phyloP scores from a whole-genome alignment of 2,797 vertebrate species.

The Microctenopoma steveboyesi region DNA sequence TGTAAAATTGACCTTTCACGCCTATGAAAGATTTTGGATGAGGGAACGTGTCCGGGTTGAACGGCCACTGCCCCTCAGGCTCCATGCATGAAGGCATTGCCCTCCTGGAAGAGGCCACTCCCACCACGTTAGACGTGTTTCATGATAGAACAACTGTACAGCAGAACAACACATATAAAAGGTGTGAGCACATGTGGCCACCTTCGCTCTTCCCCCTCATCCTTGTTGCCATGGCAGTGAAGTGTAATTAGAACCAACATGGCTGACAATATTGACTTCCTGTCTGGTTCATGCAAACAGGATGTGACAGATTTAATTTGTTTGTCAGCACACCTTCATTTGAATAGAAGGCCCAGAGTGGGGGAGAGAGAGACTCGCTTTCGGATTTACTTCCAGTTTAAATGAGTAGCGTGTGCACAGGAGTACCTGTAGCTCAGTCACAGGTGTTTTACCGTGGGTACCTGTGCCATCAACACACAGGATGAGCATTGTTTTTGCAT shows the following conservation, averaged over 20 bases:
- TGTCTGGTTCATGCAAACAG: constrained; percentile 84
- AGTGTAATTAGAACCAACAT: constrained; percentile 87
- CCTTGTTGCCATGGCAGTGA: constrained; percentile 70
- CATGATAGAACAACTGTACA: background rate
- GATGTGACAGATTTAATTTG: constrained; percentile 88
- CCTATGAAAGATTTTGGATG: too few relatives aligned
- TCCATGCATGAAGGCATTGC: too few relatives aligned
- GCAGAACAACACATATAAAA: background rate
- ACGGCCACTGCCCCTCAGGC: too few relatives aligned
- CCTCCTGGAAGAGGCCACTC: too few relatives aligned
- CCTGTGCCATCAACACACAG: background rate
- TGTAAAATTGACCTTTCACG: too few relatives aligned
- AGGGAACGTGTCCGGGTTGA: too few relatives aligned
- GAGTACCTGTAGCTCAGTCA: constrained; percentile 2
- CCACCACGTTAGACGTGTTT: too few relatives aligned
- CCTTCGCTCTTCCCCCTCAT: constrained; percentile 45
- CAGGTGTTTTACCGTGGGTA: background rate
- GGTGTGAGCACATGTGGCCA: constrained; percentile 10
- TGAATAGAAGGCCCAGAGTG: constrained; percentile 82
- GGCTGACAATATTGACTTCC: constrained; percentile 84
- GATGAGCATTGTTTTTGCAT: background rate
- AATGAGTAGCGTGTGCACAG: background rate
- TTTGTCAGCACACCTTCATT: constrained; percentile 87
- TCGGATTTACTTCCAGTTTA: constrained; percentile 31
- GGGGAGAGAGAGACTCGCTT: constrained; percentile 57